Base-by-base conservation (phyloP, 1,140 invertebrate genomes). In the Drosophila prosaltans region DNA sequence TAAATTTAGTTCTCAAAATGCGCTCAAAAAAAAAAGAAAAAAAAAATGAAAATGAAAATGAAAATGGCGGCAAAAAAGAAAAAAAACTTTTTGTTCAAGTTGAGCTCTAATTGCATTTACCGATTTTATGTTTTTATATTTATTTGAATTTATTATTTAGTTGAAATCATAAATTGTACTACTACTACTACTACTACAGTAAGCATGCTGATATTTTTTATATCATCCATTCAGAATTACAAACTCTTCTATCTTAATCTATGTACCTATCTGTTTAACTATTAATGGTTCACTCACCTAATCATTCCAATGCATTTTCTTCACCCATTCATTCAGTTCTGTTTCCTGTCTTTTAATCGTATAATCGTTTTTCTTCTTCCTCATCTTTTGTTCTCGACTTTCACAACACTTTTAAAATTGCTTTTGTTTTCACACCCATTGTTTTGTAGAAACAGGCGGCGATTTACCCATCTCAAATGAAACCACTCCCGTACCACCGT, bases 51-150 rank as follows among this genome's bases (percentile, higher is more conserved):
- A n/a, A n/a, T n/a, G n/a, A 40, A 28, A 48, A 80, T 16, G 0
- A 16, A 0, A 78, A 73, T 67, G 73, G 81, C 78, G 85, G 75
- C 65, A 79, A 69, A 45, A 30, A 30, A 30, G 16, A 30, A 2
- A 30, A 66, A 69, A 60, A 57, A 86, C 76, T 82, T 91, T 91
- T 81, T 75, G 85, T 81, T 91, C 83, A 81, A 91, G 90, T 91
- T 91, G 90, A 91, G 90, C 90, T 91, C 90, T 91, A 91, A 91
- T 91, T 91, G 90, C 90, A 88, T 91, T 91, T 60, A 80, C 61
- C 48, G 9, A 72, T 76, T 69, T 66, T 32, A 62, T 16, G 16
- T 16, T 74, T 81, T 78, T 24, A 48, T 40, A 70, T 86, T 67
- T 67, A 21, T 68, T 45, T 84, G 69, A 30, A 36, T 36, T 36